A percentile compares a stretch with the other conserved stretches of the same genome.
These are phyloP conservation scores for Mobula hypostoma DNA, from an alignment of 2,113 vertebrate species.

Conservation along the genomic window DNA sequence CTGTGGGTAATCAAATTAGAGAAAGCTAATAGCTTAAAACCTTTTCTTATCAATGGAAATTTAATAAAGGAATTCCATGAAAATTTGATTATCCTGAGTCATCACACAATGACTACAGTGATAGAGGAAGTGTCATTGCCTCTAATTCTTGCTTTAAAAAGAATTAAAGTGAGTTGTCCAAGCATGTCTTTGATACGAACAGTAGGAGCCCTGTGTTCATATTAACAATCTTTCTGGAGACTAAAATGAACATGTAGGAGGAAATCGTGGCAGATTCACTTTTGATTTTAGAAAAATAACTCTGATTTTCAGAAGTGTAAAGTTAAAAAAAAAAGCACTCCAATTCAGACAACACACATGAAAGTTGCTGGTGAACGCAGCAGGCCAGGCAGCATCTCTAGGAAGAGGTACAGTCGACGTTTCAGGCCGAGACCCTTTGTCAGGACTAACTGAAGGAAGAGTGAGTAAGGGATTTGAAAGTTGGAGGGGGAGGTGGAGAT, in stretches of 20 bases:
- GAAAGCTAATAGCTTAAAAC: slow-evolving; percentile 15
- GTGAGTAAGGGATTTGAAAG: too few species aligned
- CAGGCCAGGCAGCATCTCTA: too few species aligned
- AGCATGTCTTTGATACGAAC: background rate
- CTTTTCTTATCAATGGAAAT: slow-evolving; percentile 29
- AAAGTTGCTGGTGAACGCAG: too few species aligned
- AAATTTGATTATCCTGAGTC: slow-evolving; percentile 1
- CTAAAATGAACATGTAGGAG: background rate
- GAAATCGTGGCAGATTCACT: background rate
- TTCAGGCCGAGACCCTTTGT: too few species aligned
- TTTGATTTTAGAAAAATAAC: background rate
- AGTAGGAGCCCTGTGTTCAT: background rate
- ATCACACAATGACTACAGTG: background rate
- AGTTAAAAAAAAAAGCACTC: background rate
- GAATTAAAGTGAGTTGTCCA: background rate
- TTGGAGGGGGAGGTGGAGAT: too few species aligned
- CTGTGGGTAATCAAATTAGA: background rate
- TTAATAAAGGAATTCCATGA: slow-evolving; percentile 13
- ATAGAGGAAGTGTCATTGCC: background rate
- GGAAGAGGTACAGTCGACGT: too few species aligned
- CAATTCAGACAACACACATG: background rate
- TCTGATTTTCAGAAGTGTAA: background rate
- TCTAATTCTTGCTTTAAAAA: background rate
- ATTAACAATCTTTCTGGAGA: background rate
- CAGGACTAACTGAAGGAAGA: too few species aligned